phyloP scores from a whole-genome alignment of 2,113 vertebrate species.

The Eidolon helvum region DNA sequence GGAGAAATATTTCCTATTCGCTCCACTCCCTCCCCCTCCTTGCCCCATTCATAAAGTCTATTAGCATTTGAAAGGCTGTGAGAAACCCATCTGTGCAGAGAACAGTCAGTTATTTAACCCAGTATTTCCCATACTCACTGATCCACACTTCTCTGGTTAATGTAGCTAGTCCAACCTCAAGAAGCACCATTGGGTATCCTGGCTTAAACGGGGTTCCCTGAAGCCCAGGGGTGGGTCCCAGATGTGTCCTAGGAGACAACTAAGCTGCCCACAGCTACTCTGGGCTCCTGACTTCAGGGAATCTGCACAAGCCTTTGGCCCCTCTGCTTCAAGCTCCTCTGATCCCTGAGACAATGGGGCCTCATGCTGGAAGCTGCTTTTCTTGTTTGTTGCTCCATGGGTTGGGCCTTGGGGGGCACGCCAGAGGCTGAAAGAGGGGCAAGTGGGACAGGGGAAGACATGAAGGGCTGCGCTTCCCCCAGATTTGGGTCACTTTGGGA shows the following conservation, averaged over 20 bases:
- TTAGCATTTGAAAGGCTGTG: constrained; percentile 70
- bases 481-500: constrained; percentile 59
- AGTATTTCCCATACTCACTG: not conserved
- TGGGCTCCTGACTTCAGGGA: accelerated
- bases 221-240: no score
- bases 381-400: not conserved
- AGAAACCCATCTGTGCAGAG: constrained; percentile 50
- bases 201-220: not conserved
- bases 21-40: not conserved
- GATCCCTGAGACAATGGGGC: not conserved
- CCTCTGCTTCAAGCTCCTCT: not conserved
- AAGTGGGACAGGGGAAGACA: not conserved
- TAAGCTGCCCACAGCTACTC: no score
- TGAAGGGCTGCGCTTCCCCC: not conserved
- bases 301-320: not conserved
- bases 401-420: not conserved
- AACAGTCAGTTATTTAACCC: constrained; percentile 60
- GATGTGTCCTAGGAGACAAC: not conserved
- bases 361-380: not conserved
- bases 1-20: not conserved
- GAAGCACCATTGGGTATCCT: not conserved
- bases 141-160: not conserved
- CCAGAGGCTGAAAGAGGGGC: not conserved
- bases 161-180: not conserved
- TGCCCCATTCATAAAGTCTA: constrained; percentile 52